Evolutionary conservation across 1,140 invertebrate genomes (phyloP).

Genomic region (Trachymyrmex cornetzi): DNA sequence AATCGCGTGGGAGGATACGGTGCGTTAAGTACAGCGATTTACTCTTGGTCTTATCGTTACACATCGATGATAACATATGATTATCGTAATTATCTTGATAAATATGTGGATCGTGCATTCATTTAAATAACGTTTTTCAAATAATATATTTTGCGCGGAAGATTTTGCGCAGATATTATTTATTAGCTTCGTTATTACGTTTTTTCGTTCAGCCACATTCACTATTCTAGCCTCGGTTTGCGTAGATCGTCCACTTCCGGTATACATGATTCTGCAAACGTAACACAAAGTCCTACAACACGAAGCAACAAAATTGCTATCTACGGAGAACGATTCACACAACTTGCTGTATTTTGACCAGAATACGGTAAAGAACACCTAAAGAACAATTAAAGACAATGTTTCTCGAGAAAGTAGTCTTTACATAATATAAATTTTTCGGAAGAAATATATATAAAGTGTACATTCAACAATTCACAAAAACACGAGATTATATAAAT

Average conservation of each 20-base stretch:
- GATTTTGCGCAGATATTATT: neutral
- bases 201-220: neutral
- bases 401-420: neutral
- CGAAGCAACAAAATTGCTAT: conserved; percentile 17
- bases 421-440: neutral
- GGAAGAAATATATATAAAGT: neutral
- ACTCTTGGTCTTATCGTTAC: conserved; percentile 51
- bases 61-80: neutral
- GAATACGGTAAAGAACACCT: neutral
- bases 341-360: neutral
- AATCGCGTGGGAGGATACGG: conserved; percentile 2
- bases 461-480: neutral
- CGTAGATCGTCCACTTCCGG: conserved; percentile 49
- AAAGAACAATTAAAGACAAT: conserved; percentile 7
- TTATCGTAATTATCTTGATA: conserved; percentile 9
- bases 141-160: neutral
- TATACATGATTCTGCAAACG: conserved; percentile 33
- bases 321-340: neutral
- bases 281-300: conserved; percentile 10
- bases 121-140: neutral
- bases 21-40: neutral
- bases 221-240: conserved; percentile 3
- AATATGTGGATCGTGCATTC: neutral
- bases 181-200: neutral
- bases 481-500: neutral